phyloP scores from a whole-genome alignment of 2,797 vertebrate genomes.

The Bovichtus diacanthus region DNA sequence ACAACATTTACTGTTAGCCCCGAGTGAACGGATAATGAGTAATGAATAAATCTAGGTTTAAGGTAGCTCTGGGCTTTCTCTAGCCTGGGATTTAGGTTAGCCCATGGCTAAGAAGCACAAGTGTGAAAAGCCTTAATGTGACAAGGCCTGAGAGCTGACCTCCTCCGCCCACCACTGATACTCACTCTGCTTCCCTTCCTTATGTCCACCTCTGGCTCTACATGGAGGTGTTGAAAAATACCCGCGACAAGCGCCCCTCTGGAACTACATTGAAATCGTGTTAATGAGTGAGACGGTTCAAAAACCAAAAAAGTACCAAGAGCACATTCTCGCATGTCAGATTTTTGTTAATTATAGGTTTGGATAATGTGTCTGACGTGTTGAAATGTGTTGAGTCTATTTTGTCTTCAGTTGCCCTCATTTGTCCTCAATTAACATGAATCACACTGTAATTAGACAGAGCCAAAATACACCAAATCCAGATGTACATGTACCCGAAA shows the following conservation, averaged over 20 bases:
- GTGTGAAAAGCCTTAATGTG: slow-evolving; percentile 15
- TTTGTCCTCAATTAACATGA: slow-evolving; percentile 22
- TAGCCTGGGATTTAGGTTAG: not conserved
- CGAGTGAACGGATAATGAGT: slow-evolving; percentile 14
- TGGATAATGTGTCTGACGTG: not conserved
- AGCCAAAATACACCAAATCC: not conserved
- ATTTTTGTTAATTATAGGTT: not conserved
- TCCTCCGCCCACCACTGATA: not conserved
- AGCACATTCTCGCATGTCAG: not conserved
- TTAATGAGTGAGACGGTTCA: not conserved
- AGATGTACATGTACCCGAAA: slow-evolving; percentile 1
- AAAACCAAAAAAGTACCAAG: not conserved
- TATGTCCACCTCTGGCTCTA: slow-evolving; percentile 4
- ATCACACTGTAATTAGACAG: slow-evolving; percentile 18
- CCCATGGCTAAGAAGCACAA: not conserved
- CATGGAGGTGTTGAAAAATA: slow-evolving; percentile 9
- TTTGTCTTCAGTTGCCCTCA: not conserved
- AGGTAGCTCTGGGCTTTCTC: not conserved
- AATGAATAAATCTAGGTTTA: slow-evolving; percentile 16
- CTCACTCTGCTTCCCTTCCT: not conserved
- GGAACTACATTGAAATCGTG: not conserved
- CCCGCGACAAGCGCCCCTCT: not conserved
- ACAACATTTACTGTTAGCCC: slow-evolving; percentile 20
- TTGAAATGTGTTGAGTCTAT: not conserved
- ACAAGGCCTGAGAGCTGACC: not conserved